Evolutionary conservation across 35 echinoderm and acorn worm genomes (phyloP).

Genomic region (Amphiura filiformis): DNA sequence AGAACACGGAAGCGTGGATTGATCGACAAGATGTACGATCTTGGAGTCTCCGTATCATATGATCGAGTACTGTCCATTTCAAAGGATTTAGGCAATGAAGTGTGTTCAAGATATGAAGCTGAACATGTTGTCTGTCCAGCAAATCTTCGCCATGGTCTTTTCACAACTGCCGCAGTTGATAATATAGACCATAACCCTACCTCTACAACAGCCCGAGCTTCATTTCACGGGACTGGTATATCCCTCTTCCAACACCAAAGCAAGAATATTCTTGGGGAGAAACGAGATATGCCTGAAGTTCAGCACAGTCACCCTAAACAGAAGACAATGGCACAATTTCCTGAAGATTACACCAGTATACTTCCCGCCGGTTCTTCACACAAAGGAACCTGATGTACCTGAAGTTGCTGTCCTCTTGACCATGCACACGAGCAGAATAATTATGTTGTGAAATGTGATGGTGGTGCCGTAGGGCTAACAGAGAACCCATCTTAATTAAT

Average conservation of each 20-base stretch:
- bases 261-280: neutral
- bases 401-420: slow-evolving; percentile 27
- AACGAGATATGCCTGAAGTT: no score
- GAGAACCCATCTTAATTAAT: slow-evolving; percentile 41
- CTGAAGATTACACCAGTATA: slow-evolving; percentile 9
- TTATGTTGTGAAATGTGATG: slow-evolving; percentile 31
- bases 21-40: slow-evolving; percentile 39
- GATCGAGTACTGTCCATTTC: slow-evolving; percentile 6
- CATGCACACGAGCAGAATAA: slow-evolving; percentile 71
- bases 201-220: slow-evolving; percentile 25
- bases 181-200: slow-evolving; percentile 38
- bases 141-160: neutral
- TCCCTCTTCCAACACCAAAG: slow-evolving; percentile 42
- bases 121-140: neutral
- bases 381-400: neutral
- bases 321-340: neutral
- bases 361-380: neutral
- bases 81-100: neutral
- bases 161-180: slow-evolving; percentile 6
- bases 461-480: slow-evolving; percentile 43
- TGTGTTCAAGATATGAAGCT: neutral
- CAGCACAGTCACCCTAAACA: neutral
- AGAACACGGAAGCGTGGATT: slow-evolving; percentile 29
- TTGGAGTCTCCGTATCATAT: slow-evolving; percentile 33
- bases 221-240: slow-evolving; percentile 59